Evolutionary conservation across 2,113 vertebrate species (phyloP), one percentile per base, ranked within the genome.

Genomic region (Polypterus bichir): DNA sequence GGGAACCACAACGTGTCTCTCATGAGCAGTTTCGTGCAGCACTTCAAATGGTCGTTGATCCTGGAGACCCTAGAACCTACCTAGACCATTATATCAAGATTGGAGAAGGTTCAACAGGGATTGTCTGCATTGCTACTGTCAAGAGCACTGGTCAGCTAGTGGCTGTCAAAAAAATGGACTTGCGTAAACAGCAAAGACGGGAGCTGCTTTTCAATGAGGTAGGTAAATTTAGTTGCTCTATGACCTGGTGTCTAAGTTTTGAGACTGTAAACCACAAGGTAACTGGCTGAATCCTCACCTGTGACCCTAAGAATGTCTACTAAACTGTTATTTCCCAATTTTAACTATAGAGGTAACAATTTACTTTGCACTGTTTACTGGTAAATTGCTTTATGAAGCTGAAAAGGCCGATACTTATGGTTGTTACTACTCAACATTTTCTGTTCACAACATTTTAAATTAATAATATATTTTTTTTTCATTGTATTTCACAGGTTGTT

Each of bases 41-140:
- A 0, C 73, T 96, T 59, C 91, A 95, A 81, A 89, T 97, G 86
- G 93, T 97, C 67, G 94, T 97, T 7, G 91, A 95, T 57, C 92
- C 91, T 0, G 92, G 94, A 0, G 92, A 97, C 59, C 94, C 93
- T 0, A 81, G 92, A 5, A 78, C 86, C 4, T 94, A 94, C 76
- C 73, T 97, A 70, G 94, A 97, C 66, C 90, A 97, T 78, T 97
- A 97, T 78, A 97, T 98, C 65, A 97, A 98, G 76, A 98, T 97
- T 0, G 94, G 94, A 0, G 94, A 98, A 68, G 94, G 94, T 8
- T 98, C 94, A 66, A 97, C 94, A 0, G 94, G 94, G 44, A 80
- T 98, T 0, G 94, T 97, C 55, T 98, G 94, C 68, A 93, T 98
- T 0, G 92, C 94, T 69, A 95, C 93, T 0, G 79, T 95, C 68